Evolutionary conservation across 92 coral and sea anemone species (phyloP).

Genomic region (Desmophyllum pertusum): DNA sequence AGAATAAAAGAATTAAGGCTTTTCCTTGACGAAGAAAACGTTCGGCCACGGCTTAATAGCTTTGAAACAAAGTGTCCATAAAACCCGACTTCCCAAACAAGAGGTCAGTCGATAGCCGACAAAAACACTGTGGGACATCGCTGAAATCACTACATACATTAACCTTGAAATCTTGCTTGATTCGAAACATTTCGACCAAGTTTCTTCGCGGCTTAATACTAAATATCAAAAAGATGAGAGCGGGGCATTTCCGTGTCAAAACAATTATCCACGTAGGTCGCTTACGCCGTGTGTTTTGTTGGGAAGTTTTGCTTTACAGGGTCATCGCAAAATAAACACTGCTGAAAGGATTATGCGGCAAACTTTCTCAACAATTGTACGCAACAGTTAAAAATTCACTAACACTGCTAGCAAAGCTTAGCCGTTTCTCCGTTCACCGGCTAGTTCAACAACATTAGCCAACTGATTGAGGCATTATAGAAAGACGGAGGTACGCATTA

Average conservation of each 20-base stretch:
- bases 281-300: neutral
- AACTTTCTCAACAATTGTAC: neutral
- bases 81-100: slow-evolving; percentile 15
- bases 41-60: neutral
- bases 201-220: neutral
- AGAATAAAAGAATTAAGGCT: neutral
- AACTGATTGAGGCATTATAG: neutral
- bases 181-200: slow-evolving; percentile 2
- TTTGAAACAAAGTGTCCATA: slow-evolving; percentile 5
- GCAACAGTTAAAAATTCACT: neutral
- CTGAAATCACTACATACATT: neutral
- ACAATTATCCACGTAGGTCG: slow-evolving; percentile 38
- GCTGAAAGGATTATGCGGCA: neutral
- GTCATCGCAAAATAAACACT: slow-evolving; percentile 2
- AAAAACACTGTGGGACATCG: slow-evolving; percentile 30
- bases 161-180: slow-evolving; percentile 29
- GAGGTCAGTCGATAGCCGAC: slow-evolving; percentile 42
- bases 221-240: slow-evolving; percentile 16
- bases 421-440: neutral
- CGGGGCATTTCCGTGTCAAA: slow-evolving; percentile 46
- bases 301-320: neutral
- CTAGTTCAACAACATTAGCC: neutral
- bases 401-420: neutral
- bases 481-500: no score
- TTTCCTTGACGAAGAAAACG: neutral